Evolutionary conservation across 2,888 invertebrate species (phyloP), one percentile per base, ranked within the genome.

Genomic region (Alitta virens): DNA sequence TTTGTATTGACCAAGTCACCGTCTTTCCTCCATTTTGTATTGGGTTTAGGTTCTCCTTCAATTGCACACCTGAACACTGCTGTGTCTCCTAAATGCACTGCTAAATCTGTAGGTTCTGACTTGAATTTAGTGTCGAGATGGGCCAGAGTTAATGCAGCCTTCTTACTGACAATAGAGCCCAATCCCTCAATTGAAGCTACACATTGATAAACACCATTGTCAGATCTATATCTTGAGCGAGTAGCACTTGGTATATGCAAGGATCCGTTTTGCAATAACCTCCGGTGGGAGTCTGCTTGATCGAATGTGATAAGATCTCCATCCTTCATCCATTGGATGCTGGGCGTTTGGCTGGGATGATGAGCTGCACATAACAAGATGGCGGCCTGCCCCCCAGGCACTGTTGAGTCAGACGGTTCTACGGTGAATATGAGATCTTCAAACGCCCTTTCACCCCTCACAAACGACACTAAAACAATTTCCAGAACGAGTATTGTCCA

Each of bases 141-240:
- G 82, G 7, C 33, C 5, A 33, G 33, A 7, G 33, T 33, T 63
- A 96, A 87, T 60, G 87, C 87, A n/a, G 94, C 94, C 43, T 88
- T 88, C 68, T 92, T 85, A 68, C 95, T 95, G 65, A 94, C 88
- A 74, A 96, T 90, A 40, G 91, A 90, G 64, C 95, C 95, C 33
- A 91, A 86, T 59, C 88, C 88, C 67, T 90, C 89, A 62, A 90
- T 86, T 2, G 87, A 87, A 40, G 92, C 91, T 71, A 91, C 87
- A 79, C 97, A 97, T 84, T 94, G 94, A 86, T 97, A 97, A 1
- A 88, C 87, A 1, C 94, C 95, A 63, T 91, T 90, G 68, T 85
- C 85, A 1, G 80, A 76, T 27, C 75, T 71, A 23, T 77, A 33
- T 33, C 33, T 33, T 5, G 33, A 33, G 33, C 33, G 33, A 33